Evolutionary conservation across 2,113 vertebrate genomes (phyloP).

Genomic region (Chaetodon trifascialis): DNA sequence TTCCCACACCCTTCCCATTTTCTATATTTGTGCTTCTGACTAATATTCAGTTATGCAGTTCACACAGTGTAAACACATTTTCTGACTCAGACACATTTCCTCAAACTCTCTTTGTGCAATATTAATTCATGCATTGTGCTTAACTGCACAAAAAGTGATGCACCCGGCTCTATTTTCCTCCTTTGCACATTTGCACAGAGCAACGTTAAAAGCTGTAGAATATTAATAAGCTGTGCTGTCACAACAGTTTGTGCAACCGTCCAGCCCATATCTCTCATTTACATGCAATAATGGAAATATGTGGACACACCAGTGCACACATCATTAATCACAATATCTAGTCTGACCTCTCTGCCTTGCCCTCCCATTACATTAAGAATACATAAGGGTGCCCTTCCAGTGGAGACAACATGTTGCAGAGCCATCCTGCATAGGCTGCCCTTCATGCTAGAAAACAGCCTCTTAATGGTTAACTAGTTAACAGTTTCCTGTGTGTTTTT

Average conservation of each 20-base stretch:
- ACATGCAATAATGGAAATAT: slow-evolving; percentile 24
- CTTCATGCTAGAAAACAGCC: background rate
- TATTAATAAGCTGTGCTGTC: slow-evolving; percentile 11
- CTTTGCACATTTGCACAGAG: slow-evolving; percentile 23
- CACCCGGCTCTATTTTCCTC: background rate
- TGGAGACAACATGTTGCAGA: background rate
- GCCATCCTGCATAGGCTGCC: background rate
- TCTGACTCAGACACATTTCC: slow-evolving; percentile 32
- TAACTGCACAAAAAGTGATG: slow-evolving; percentile 23
- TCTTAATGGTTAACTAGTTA: background rate
- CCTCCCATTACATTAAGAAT: background rate
- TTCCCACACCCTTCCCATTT: slow-evolving; percentile 10
- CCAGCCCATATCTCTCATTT: slow-evolving; percentile 21
- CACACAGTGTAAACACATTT: slow-evolving; percentile 39
- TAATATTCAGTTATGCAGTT: slow-evolving; percentile 42
- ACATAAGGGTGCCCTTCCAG: background rate
- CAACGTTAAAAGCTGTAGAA: slow-evolving; percentile 17
- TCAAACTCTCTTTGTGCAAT: slow-evolving; percentile 27
- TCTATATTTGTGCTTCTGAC: slow-evolving; percentile 13
- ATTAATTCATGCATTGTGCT: slow-evolving; percentile 42
- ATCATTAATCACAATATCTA: slow-evolving; percentile 19
- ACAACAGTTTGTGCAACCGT: background rate
- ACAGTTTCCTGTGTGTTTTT: background rate
- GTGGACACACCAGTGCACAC: slow-evolving; percentile 8
- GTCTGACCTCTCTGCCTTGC: slow-evolving; percentile 13